Conservation (phyloP, 2,113 vertebrate genomes). For the Psittacula cyanocephala region DNA sequence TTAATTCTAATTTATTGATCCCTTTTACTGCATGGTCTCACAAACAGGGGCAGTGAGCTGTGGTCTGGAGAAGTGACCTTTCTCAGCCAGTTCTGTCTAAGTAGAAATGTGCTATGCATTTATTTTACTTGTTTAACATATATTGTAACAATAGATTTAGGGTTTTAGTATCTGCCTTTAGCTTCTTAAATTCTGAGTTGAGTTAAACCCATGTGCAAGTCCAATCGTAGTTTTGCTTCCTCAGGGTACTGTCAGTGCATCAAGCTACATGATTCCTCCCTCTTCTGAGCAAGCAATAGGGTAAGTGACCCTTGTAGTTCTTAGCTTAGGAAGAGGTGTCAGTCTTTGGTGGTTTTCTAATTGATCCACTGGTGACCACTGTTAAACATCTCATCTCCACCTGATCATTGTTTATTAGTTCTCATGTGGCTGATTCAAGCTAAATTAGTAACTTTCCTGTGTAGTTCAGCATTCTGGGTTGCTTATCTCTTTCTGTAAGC, state of each 20-base stretch:
- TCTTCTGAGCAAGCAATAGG: neutral
- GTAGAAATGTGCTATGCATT: neutral
- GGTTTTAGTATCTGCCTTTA: neutral
- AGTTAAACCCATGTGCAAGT: neutral
- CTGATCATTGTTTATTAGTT: rapidly evolving
- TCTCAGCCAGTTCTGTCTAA: neutral
- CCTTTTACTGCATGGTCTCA: neutral
- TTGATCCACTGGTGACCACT: neutral
- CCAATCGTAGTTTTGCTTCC: neutral
- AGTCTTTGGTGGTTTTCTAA: neutral
- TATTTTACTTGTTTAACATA: neutral
- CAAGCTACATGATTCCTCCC: neutral
- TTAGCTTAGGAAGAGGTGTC: neutral
- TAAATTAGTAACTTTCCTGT: neutral
- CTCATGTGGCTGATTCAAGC: neutral
- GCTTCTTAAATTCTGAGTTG: neutral
- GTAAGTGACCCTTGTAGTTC: neutral
- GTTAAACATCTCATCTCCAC: neutral
- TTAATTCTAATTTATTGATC: neutral
- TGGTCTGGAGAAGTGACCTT: neutral
- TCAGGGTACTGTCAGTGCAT: neutral
- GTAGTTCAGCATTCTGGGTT: neutral
- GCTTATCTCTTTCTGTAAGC: neutral
- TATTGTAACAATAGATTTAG: neutral
- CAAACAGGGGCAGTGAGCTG: neutral